phyloP scores from a whole-genome alignment of 2,888 invertebrate genomes.

The Gortyna flavago region DNA sequence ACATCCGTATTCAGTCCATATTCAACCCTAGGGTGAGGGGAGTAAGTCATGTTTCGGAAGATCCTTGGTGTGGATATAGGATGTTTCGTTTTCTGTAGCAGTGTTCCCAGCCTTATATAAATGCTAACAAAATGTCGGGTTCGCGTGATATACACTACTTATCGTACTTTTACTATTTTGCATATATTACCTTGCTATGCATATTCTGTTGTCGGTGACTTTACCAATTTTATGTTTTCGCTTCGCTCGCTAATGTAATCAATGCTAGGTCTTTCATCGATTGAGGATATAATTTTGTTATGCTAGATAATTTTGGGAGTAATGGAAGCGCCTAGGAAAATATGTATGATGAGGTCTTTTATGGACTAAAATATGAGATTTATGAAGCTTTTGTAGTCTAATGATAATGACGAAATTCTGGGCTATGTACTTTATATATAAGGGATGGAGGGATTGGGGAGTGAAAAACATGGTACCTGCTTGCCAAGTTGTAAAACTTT shows the following conservation, averaged over 20 bases:
- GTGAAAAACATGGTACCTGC: constrained; percentile 50
- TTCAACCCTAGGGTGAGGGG: constrained; percentile 60
- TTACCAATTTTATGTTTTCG: constrained; percentile 73
- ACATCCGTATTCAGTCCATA: constrained; percentile 56
- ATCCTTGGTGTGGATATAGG: constrained; percentile 54
- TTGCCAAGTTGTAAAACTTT: constrained; percentile 52
- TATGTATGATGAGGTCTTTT: constrained; percentile 23
- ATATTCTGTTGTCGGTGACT: constrained; percentile 75
- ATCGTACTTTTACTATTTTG: constrained; percentile 86
- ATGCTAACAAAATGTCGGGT: constrained; percentile 88
- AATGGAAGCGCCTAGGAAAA: constrained; percentile 36
- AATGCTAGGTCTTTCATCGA: constrained; percentile 39
- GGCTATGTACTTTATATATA: constrained; percentile 29
- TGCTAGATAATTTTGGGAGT: constrained; percentile 27
- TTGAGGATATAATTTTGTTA: constrained; percentile 41
- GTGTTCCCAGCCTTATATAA: constrained; percentile 81
- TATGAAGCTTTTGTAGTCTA: constrained; percentile 41
- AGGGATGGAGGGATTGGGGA: constrained; percentile 34
- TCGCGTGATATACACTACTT: constrained; percentile 87
- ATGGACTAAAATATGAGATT: constrained; percentile 24
- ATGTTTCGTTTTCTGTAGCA: constrained; percentile 62
- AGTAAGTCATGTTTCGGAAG: constrained; percentile 63
- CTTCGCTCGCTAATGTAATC: constrained; percentile 52
- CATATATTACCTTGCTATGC: constrained; percentile 84
- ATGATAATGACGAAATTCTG: constrained; percentile 33